Evolutionary conservation across 1,140 invertebrate genomes (phyloP), one percentile per base, ranked within the genome.

Genomic region (Drosophila pallidifrons): DNA sequence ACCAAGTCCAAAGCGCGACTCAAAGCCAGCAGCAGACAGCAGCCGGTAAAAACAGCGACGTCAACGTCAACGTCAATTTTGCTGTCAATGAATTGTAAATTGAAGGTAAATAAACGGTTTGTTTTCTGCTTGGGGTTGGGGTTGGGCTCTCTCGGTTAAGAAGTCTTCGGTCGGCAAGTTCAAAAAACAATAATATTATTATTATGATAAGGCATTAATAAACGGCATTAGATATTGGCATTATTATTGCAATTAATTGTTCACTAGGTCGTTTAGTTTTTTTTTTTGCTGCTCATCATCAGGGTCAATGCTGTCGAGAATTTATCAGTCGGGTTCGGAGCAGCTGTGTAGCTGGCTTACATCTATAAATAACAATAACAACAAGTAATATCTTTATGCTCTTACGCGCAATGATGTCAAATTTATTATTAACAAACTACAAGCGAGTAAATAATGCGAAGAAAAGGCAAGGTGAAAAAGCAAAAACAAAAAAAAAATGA

Each of bases 381-480:
- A 58, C 51, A 58, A 71, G 41, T 35, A 63, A 49, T 79, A 49
- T 67, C 60, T 88, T 76, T 88, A 82, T 87, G 82, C 76, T 85
- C 46, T 72, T 70, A 82, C 65, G 72, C 66, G 69, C 65, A 76
- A 81, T 87, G 80, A 87, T 87, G 83, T 87, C 83, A 87, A 87
- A 77, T 80, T 88, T 88, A 87, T 87, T 87, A 88, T 87, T 88
- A 83, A 57, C 64, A 78, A 52, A 66, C 65, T 51, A 72, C 67
- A 75, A 43, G 3, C 41, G 41, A n/a, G 41, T 64, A 61, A 57
- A 77, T 52, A 52, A 35, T 49, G 10, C 10, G 35, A 38, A 8
- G 20, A 68, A 78, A 57, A 72, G 52, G 55, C 25, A 75, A 49
- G 25, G 28, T 67, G 35, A 70, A 15, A 25, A 25, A 25, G 20